Evolutionary conservation across 2,888 invertebrate genomes (phyloP).

Genomic region (Sycophila texana): DNA sequence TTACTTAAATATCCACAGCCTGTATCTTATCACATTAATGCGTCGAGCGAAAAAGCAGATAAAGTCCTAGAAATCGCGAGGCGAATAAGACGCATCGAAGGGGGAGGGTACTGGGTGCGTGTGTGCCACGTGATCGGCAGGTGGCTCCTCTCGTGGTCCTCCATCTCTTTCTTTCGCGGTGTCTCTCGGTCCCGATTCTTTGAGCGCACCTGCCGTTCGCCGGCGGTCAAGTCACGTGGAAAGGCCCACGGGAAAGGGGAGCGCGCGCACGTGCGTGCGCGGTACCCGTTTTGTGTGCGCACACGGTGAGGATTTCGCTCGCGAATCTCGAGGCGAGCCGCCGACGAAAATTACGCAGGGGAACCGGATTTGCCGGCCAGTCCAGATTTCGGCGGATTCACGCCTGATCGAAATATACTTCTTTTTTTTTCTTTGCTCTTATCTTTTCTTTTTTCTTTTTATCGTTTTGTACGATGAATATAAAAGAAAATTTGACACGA

Average conservation of each 20-base stretch:
- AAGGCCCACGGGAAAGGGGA: neutral
- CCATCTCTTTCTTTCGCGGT: neutral
- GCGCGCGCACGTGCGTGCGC: constrained; percentile 16
- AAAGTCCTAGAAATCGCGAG: no score
- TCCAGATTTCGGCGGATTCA: neutral
- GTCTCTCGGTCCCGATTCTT: neutral
- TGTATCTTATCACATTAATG: no score
- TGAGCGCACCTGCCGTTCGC: constrained; percentile 24
- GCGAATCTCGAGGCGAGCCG: neutral
- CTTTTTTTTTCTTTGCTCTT: no score
- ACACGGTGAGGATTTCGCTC: neutral
- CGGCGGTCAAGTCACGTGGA: constrained; percentile 31
- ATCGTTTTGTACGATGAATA: no score
- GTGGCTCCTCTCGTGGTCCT: constrained; percentile 22
- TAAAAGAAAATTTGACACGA: no score
- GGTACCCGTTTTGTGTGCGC: neutral
- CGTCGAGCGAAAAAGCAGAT: no score
- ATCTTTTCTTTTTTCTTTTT: no score
- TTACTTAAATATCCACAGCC: no score
- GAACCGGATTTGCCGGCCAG: neutral
- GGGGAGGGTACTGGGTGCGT: no score
- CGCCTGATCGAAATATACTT: no score
- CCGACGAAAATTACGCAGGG: neutral
- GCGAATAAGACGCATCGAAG: no score
- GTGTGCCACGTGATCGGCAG: constrained; percentile 43